Percentiles rank a stretch among this genome's conserved stretches.
Evolutionary conservation across 35 echinoderm and acorn worm species (phyloP).

Genomic region (Apostichopus californicus): DNA sequence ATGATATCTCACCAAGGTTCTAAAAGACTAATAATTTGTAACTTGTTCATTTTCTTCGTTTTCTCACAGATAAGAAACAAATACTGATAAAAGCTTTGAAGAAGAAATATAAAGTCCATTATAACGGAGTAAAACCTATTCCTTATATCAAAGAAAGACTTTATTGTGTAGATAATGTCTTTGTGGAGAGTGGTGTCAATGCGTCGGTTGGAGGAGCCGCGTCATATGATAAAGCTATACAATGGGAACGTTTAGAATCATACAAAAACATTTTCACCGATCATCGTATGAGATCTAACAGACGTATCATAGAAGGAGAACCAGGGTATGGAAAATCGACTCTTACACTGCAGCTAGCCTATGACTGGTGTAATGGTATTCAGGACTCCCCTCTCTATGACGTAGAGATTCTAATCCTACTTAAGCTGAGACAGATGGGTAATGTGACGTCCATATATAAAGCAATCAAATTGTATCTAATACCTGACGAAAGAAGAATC

Average conservation of each 20-base stretch:
- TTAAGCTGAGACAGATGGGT: background rate
- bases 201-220: background rate
- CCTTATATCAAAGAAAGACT: background rate
- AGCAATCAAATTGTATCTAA: background rate
- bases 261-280: background rate
- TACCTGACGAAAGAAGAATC: background rate
- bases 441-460: background rate
- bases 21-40: too few relatives aligned
- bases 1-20: too few relatives aligned
- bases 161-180: background rate
- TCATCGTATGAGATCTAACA: background rate
- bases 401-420: background rate
- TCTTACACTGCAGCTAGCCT: background rate
- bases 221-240: background rate
- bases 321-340: constrained; percentile 1
- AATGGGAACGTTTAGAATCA: constrained; percentile 7
- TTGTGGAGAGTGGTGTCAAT: background rate
- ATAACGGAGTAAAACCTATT: background rate
- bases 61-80: background rate
- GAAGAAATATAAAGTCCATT: background rate
- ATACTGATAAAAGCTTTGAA: background rate
- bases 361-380: background rate
- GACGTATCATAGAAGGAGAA: constrained; percentile 14
- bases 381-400: background rate
- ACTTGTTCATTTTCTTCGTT: background rate